phyloP scores from a whole-genome alignment of 2,797 vertebrate genomes.

The Pangasius krempfi region DNA sequence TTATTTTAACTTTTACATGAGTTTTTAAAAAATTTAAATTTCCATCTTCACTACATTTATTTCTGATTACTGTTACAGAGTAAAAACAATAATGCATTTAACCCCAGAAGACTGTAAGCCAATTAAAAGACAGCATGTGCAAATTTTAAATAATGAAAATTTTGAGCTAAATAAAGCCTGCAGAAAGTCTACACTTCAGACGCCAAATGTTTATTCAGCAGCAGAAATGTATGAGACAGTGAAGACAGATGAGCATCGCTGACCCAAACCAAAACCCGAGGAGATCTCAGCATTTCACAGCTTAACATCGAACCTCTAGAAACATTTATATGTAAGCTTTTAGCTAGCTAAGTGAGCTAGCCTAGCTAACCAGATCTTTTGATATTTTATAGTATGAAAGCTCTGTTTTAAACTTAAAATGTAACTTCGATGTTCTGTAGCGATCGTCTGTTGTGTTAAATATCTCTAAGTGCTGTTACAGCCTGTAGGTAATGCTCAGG shows the following conservation, averaged over 20 bases:
- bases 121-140: not conserved
- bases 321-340: not conserved
- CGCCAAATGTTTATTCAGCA: not conserved
- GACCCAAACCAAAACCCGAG: not conserved
- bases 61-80: not conserved
- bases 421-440: not conserved
- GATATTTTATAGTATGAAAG: not conserved
- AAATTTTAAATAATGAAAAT: not conserved
- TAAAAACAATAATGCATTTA: not conserved
- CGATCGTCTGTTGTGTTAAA: not conserved
- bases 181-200: not conserved
- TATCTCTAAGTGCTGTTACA: not conserved
- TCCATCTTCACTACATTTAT: not conserved
- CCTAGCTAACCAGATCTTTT: not conserved
- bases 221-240: not conserved
- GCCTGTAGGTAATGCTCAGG: not conserved
- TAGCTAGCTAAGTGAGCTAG: not conserved
- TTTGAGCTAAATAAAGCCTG: not conserved
- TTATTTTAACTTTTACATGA: not conserved
- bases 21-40: not conserved
- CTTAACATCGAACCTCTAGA: not conserved
- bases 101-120: not conserved
- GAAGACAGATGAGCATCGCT: not conserved
- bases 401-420: not conserved
- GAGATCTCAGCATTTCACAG: not conserved